phyloP scores from a whole-genome alignment of 2,888 invertebrate species.

The Gandaritis pyraliata region DNA sequence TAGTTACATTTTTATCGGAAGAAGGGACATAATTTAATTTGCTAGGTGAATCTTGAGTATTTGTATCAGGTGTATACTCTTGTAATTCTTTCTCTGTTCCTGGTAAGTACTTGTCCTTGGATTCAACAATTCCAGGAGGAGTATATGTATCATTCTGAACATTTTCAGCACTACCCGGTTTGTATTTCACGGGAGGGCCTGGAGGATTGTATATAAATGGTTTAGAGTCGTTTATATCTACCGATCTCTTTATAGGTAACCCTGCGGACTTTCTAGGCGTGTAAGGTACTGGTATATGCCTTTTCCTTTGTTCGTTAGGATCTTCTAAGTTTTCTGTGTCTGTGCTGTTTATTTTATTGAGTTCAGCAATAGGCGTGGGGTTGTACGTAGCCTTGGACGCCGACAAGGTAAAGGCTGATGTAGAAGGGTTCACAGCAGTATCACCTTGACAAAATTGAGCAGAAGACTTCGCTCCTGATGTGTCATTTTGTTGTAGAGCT shows the following conservation, averaged over 20 bases:
- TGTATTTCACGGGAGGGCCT: constrained; percentile 59
- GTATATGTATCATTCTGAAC: constrained; percentile 69
- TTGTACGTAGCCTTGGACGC: constrained; percentile 82
- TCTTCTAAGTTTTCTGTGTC: constrained; percentile 65
- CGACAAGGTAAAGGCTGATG: constrained; percentile 58
- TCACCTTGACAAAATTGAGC: constrained; percentile 40
- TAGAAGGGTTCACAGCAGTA: constrained; percentile 42
- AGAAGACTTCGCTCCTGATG: constrained; percentile 49
- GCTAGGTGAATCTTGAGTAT: constrained; percentile 48
- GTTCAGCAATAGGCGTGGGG: constrained; percentile 87
- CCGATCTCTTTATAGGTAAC: constrained; percentile 65
- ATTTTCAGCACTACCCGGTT: constrained; percentile 69
- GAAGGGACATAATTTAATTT: constrained; percentile 77
- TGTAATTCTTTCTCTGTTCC: constrained; percentile 68
- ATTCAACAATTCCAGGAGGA: constrained; percentile 69
- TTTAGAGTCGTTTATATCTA: constrained; percentile 68
- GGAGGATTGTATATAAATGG: constrained; percentile 76
- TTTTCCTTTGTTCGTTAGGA: constrained; percentile 64
- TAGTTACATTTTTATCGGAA: constrained; percentile 67
- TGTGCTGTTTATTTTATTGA: constrained; percentile 74
- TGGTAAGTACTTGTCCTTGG: constrained; percentile 72
- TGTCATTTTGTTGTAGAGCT: constrained; percentile 82
- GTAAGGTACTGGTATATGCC: constrained; percentile 81
- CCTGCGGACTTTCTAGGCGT: constrained; percentile 77
- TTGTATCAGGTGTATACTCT: constrained; percentile 69